A percentile compares a stretch with the other conserved stretches of the same genome.
phyloP scores from a whole-genome alignment of 2,113 vertebrate species.

The Heterotis niloticus region DNA sequence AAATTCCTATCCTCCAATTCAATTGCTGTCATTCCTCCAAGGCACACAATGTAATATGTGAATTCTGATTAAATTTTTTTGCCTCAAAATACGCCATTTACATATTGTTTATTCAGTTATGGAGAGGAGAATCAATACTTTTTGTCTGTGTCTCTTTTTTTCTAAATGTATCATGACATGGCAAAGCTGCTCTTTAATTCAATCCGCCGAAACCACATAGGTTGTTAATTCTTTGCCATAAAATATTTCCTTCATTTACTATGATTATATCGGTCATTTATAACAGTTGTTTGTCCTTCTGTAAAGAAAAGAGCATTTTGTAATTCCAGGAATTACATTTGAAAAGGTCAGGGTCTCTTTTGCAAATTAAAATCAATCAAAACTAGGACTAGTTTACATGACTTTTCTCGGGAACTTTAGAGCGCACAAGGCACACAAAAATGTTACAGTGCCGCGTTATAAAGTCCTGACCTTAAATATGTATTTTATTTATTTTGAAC shows the following conservation, averaged over 20 bases:
- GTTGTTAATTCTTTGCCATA: slow-evolving; percentile 93
- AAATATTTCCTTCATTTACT: slow-evolving; percentile 85
- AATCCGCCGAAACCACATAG: slow-evolving; percentile 84
- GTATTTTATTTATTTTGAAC: too few species aligned
- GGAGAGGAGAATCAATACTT: slow-evolving; percentile 90
- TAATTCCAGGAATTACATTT: slow-evolving; percentile 87
- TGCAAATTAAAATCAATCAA: slow-evolving; percentile 68
- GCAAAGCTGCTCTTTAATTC: slow-evolving; percentile 87
- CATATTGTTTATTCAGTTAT: slow-evolving; percentile 99
- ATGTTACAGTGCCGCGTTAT: too few species aligned
- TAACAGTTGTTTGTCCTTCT: slow-evolving; percentile 63
- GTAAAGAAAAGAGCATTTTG: slow-evolving; percentile 87
- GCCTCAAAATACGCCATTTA: slow-evolving; percentile 94
- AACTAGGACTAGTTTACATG: slow-evolving; percentile 34
- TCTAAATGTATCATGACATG: slow-evolving; percentile 97
- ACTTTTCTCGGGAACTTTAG: slow-evolving; percentile 27
- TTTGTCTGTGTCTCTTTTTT: slow-evolving; percentile 92
- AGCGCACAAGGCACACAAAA: too few species aligned
- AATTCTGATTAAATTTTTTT: slow-evolving; percentile 92
- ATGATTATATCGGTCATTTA: slow-evolving; percentile 63
- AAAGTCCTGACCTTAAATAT: too few species aligned
- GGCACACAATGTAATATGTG: slow-evolving; percentile 91
- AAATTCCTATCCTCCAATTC: slow-evolving; percentile 98
- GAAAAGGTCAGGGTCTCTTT: slow-evolving; percentile 84
- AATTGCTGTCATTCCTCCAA: slow-evolving; percentile 90